These are phyloP conservation scores for Zapornia atra DNA, from an alignment of 2,113 vertebrate species.

Conservation along the genomic window DNA sequence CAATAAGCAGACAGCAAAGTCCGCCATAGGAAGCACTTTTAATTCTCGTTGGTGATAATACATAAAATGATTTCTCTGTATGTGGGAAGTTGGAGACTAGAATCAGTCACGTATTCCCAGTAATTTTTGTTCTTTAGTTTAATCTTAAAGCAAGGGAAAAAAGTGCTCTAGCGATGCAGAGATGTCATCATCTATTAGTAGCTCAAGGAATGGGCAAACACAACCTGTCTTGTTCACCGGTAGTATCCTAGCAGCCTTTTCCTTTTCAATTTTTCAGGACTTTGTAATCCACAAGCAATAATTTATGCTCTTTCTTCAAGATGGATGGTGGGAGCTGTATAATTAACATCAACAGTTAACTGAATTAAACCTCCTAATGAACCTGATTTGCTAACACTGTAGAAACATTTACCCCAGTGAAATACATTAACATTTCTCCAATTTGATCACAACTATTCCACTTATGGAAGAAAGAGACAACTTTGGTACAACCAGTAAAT, in stretches of 20 bases:
- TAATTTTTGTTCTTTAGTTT: neutral
- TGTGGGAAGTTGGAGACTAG: neutral
- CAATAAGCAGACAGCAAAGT: neutral
- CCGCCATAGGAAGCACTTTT: neutral
- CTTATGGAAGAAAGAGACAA: neutral
- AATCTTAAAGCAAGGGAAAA: neutral
- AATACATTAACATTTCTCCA: neutral
- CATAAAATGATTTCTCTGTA: neutral
- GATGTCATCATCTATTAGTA: neutral
- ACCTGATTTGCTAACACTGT: neutral
- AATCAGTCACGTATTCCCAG: neutral
- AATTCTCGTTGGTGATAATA: neutral
- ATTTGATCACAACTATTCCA: neutral
- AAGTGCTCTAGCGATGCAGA: neutral
- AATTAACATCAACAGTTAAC: neutral
- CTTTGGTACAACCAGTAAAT: neutral
- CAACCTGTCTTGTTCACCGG: neutral
- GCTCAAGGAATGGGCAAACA: neutral
- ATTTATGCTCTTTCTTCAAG: neutral
- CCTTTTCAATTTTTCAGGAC: neutral
- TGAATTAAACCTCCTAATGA: neutral
- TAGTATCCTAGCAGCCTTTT: neutral
- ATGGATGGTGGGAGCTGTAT: neutral
- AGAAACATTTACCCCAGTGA: neutral
- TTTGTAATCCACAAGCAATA: neutral